A percentile compares a stretch with the other conserved stretches of the same genome.
phyloP scores from a whole-genome alignment of 2,113 vertebrate species.

The Myotis lucifugus region DNA sequence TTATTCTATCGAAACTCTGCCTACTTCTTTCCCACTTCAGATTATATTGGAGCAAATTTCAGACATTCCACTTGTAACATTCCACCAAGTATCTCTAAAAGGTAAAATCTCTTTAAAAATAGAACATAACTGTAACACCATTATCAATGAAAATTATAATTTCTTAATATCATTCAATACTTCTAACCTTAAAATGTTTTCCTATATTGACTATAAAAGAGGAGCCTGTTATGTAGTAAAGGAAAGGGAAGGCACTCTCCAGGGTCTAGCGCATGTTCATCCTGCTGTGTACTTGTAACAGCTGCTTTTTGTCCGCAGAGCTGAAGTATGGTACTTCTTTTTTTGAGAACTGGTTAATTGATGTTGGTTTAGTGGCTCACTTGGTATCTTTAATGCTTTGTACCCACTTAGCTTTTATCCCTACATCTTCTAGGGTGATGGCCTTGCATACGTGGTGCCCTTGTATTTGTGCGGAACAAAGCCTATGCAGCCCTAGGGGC shows the following conservation, averaged over 20 bases:
- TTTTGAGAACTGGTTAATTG: not conserved
- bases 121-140: not conserved
- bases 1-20: not conserved
- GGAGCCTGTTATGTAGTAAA: not conserved
- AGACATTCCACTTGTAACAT: not conserved
- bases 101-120: constrained; percentile 19
- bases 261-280: not conserved
- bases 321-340: not conserved
- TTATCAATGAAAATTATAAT: not conserved
- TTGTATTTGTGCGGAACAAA: not conserved
- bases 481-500: rapidly evolving
- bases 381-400: constrained; percentile 22
- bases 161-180: not conserved
- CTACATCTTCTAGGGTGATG: not conserved
- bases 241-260: not conserved
- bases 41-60: not conserved
- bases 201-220: not conserved
- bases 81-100: not conserved
- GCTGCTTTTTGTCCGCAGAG: not conserved
- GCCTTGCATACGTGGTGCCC: not conserved
- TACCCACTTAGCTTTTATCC: not conserved
- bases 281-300: not conserved
- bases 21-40: not conserved
- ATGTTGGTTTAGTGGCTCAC: not conserved
- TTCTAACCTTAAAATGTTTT: not conserved